phyloP scores from a whole-genome alignment of 2,113 vertebrate species.

The Ailuropoda melanoleuca region DNA sequence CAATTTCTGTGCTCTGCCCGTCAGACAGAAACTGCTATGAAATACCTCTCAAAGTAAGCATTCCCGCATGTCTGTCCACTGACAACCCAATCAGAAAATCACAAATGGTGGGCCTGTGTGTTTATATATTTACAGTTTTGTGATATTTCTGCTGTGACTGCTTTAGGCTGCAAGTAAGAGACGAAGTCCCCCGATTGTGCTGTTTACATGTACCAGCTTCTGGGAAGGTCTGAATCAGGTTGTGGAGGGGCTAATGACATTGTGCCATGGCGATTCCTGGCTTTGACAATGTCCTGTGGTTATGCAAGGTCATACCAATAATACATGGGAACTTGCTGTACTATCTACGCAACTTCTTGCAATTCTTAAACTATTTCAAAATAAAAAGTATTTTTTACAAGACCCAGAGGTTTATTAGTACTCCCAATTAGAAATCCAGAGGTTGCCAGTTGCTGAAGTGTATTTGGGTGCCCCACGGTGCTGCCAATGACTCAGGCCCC shows the following conservation, averaged over 20 bases:
- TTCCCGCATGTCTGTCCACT: neutral
- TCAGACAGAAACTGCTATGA: neutral
- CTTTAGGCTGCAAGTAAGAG: neutral
- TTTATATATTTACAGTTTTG: neutral
- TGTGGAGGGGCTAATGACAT: fast-evolving
- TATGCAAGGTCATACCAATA: fast-evolving
- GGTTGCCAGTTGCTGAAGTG: fast-evolving
- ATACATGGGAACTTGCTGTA: neutral
- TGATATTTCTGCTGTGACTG: neutral
- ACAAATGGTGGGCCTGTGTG: fast-evolving
- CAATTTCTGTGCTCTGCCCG: neutral
- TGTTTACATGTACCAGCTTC: neutral
- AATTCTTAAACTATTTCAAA: neutral
- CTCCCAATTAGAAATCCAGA: neutral
- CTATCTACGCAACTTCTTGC: neutral
- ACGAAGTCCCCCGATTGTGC: too few species aligned
- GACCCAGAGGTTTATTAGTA: neutral
- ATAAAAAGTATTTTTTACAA: neutral
- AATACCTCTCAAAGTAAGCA: neutral
- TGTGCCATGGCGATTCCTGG: fast-evolving
- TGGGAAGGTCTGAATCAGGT: neutral
- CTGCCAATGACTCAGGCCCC: fast-evolving
- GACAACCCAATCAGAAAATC: neutral
- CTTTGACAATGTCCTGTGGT: fast-evolving
- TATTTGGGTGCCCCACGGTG: fast-evolving